Base-by-base conservation (phyloP, 2,888 invertebrate species). In the Acronicta leporina region DNA sequence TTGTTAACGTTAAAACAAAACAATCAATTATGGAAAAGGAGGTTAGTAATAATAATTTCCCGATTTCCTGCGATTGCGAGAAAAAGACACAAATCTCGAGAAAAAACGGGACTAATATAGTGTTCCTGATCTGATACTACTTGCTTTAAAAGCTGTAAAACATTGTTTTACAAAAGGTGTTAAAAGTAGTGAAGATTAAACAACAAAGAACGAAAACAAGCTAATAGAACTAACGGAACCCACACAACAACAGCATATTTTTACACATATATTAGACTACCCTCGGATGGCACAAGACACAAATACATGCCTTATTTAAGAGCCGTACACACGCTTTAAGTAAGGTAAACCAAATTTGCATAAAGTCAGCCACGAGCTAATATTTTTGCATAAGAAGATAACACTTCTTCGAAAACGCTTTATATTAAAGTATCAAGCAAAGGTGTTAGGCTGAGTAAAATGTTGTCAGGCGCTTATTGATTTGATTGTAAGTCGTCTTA, bases 371-470 rank as follows among this genome's bases (percentile, higher is more conserved):
- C 94, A 91, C 94, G 92, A 91, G 93, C 91, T 88, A 88, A 92
- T 89, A 90, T 91, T 93, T 89, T 93, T 92, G 91, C 92, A 92
- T 92, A 92, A 89, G 87, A 86, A 89, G 91, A 92, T 91, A 91
- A 88, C 87, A 81, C 83, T 91, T 89, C 88, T 87, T 84, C 82
- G 89, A 87, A 91, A 82, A 80, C 84, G 86, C 76, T 79, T 79
- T 85, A 82, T 83, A 84, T 85, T 86, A 79, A 78, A 74, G 76
- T 77, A 79, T 75, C 67, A 75, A 76, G 73, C 79, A 73, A 73
- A 81, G 79, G 83, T 81, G 83, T 79, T 81, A 75, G 75, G 78
- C 67, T 68, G 71, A 77, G 63, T 77, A 66, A 80, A 77, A 73
- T 68, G 63, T 76, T 74, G 75, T 69, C 71, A 68, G 74, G 66